Conservation (phyloP, 2,113 vertebrate genomes). For the Morone chrysops region DNA sequence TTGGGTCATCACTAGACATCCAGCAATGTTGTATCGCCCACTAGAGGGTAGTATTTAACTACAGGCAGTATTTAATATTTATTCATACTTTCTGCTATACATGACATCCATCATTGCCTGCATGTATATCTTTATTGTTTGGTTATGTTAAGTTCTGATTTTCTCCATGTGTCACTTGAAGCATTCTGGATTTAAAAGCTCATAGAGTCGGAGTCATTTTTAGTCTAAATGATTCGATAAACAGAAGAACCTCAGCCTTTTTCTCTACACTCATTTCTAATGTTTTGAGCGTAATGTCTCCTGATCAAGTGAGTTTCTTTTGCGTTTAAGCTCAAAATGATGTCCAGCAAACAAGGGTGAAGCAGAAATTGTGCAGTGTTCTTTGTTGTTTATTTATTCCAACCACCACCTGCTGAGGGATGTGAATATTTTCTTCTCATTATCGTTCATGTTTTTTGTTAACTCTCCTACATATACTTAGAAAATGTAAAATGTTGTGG, state of each 20-base stretch:
- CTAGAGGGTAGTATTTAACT: conserved; percentile 83
- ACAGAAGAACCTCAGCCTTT: not conserved
- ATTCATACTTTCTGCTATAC: conserved; percentile 10
- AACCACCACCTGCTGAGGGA: not conserved
- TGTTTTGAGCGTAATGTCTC: not conserved
- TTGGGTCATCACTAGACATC: not conserved
- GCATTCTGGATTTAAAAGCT: not conserved
- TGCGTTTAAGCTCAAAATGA: not conserved
- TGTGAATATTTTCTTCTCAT: not conserved
- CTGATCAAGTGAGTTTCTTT: not conserved
- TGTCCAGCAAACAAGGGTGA: not conserved
- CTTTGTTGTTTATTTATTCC: not conserved
- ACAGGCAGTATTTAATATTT: conserved; percentile 48
- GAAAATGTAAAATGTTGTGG: not conserved
- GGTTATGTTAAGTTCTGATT: not conserved
- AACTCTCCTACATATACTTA: no score
- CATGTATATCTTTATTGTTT: not conserved
- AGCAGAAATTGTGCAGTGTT: not conserved
- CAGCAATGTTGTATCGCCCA: conserved; percentile 45
- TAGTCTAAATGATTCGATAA: not conserved
- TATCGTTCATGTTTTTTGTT: not conserved
- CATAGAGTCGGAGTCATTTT: not conserved
- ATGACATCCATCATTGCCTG: not conserved
- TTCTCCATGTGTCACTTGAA: not conserved
- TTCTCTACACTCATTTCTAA: not conserved